phyloP scores from a whole-genome alignment of 2,888 invertebrate genomes.

The Drosophila yooni region DNA sequence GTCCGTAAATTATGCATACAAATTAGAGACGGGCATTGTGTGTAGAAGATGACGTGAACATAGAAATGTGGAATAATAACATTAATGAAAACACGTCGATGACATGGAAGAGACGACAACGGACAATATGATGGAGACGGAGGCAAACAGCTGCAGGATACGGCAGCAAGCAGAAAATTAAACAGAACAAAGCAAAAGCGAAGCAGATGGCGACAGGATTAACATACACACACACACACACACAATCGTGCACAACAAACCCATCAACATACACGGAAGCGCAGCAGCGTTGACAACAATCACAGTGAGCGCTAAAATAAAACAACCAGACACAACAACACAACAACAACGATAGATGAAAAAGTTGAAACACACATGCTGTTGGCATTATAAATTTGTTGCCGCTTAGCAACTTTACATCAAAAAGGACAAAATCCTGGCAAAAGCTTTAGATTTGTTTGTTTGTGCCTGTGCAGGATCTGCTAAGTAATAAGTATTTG shows the following conservation, averaged over 20 bases:
- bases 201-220: conserved; percentile 73
- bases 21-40: conserved; percentile 67
- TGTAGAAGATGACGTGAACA: conserved; percentile 70
- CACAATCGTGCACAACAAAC: conserved; percentile 1
- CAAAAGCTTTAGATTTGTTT: conserved; percentile 51
- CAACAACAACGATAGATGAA: conserved; percentile 36
- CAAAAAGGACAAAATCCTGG: conserved; percentile 53
- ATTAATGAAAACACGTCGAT: conserved; percentile 78
- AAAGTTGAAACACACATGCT: conserved; percentile 46
- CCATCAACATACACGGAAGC: conserved; percentile 28
- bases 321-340: conserved; percentile 45
- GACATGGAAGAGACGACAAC: conserved; percentile 31
- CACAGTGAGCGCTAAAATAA: conserved; percentile 70
- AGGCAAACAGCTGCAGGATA: conserved; percentile 72
- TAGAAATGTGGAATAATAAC: conserved; percentile 77
- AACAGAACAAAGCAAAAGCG: conserved; percentile 75
- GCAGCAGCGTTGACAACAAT: conserved; percentile 64
- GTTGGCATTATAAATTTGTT: conserved; percentile 66
- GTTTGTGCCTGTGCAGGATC: conserved; percentile 21
- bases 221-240: background rate
- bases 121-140: background rate
- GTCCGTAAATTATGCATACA: conserved; percentile 76
- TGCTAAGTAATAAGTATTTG: conserved; percentile 62
- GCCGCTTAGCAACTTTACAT: conserved; percentile 71
- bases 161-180: conserved; percentile 72